These are phyloP conservation scores for Parnassius orleans DNA, from an alignment of 2,888 invertebrate species.

Conservation along the genomic window DNA sequence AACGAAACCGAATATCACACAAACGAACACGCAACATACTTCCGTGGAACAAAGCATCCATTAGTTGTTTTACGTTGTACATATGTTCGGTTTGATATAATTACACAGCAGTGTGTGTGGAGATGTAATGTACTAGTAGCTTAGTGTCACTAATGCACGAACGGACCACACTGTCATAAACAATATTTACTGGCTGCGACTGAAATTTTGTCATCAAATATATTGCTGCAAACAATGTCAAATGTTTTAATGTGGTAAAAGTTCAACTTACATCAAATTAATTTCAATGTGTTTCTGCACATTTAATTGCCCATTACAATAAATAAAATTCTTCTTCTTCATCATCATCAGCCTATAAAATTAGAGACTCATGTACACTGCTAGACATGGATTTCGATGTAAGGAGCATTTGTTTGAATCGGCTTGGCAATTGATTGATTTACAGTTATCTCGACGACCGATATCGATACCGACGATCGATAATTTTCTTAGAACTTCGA, in stretches of 20 bases:
- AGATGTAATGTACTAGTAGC: slow-evolving; percentile 21
- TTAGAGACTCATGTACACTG: no score
- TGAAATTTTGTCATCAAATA: slow-evolving; percentile 25
- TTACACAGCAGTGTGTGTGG: slow-evolving; percentile 18
- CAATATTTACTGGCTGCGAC: slow-evolving; percentile 21
- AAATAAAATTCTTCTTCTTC: no score
- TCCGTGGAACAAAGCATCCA: slow-evolving; percentile 10
- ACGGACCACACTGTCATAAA: slow-evolving; percentile 22
- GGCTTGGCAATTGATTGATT: no score
- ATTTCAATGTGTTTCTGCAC: no score
- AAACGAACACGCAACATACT: neutral
- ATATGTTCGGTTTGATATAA: slow-evolving; percentile 12
- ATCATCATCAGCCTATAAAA: no score
- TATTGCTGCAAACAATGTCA: slow-evolving; percentile 5
- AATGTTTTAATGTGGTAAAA: neutral
- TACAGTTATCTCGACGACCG: no score
- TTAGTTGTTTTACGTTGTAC: slow-evolving; percentile 22
- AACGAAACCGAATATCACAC: neutral
- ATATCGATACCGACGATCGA: no score
- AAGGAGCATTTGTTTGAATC: no score
- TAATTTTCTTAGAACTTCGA: no score
- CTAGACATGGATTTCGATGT: no score
- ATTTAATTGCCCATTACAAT: no score
- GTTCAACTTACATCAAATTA: no score
- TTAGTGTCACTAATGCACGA: slow-evolving; percentile 27